These are phyloP conservation scores for Synaphobranchus kaupii DNA, from an alignment of 2,797 vertebrate genomes.

Conservation along the genomic window DNA sequence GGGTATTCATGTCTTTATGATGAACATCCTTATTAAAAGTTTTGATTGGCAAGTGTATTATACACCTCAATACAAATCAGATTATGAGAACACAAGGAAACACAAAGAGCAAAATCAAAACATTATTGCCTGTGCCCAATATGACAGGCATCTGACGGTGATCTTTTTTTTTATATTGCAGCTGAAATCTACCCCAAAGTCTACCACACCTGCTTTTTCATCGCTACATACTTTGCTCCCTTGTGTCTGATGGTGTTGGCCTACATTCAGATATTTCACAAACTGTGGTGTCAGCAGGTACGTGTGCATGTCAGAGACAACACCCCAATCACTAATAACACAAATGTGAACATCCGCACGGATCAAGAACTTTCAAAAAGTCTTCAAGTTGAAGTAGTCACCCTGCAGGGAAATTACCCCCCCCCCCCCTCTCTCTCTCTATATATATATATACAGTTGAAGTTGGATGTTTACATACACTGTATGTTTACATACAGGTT, in stretches of 20 bases:
- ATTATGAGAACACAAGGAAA: not conserved
- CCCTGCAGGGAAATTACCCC: not conserved
- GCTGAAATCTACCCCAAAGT: slow-evolving; percentile 93
- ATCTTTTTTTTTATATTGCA: slow-evolving; percentile 56
- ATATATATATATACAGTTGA: no score
- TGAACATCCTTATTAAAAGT: not conserved
- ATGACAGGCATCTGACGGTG: not conserved
- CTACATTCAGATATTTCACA: slow-evolving; percentile 95
- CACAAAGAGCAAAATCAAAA: not conserved
- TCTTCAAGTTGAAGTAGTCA: not conserved
- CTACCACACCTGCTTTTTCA: slow-evolving; percentile 95
- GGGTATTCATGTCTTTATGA: not conserved
- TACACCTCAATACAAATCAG: not conserved
- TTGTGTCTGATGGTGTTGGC: slow-evolving; percentile 95
- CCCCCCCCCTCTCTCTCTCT: no score
- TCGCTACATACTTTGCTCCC: slow-evolving; percentile 92
- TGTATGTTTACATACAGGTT: no score
- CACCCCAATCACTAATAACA: not conserved
- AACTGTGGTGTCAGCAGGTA: slow-evolving; percentile 96
- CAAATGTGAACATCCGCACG: not conserved
- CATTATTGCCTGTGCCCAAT: not conserved
- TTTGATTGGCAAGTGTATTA: not conserved
- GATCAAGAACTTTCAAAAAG: not conserved
- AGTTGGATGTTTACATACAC: no score
- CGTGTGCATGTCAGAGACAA: slow-evolving; percentile 28